phyloP scores from a whole-genome alignment of 2,888 invertebrate species.

The Apocheima hispidaria region DNA sequence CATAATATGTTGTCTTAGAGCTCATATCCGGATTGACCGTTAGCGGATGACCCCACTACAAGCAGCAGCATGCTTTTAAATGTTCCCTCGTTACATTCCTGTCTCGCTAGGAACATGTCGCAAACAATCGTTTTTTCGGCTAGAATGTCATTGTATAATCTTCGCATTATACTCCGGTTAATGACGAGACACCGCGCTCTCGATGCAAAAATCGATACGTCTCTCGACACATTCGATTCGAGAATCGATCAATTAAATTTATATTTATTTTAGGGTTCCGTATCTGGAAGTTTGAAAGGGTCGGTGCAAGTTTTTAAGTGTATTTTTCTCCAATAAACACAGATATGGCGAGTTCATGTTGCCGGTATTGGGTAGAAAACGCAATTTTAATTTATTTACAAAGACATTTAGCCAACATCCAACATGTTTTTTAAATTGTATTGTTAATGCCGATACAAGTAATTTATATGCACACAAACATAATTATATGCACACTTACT shows the following conservation, averaged over 20 bases:
- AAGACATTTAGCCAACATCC: no score
- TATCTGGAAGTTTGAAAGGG: not conserved
- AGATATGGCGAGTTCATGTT: no score
- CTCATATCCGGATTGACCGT: no score
- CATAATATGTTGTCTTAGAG: no score
- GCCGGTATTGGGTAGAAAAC: no score
- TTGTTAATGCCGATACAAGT: no score
- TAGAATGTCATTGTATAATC: conserved; percentile 20
- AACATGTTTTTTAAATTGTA: no score
- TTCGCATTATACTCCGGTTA: conserved; percentile 19
- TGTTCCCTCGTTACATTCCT: not conserved
- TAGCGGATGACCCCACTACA: no score
- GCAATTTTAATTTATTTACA: no score
- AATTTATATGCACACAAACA: no score
- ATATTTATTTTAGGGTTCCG: conserved; percentile 41
- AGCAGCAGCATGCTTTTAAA: no score
- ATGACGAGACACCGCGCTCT: conserved; percentile 6
- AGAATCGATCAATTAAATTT: conserved; percentile 72
- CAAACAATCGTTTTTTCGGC: not conserved
- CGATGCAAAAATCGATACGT: conserved; percentile 28
- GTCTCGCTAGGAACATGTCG: not conserved
- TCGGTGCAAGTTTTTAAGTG: not conserved
- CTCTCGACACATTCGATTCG: conserved; percentile 41
- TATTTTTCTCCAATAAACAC: not conserved
- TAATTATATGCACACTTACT: no score